A percentile compares a stretch with the other conserved stretches of the same genome.
Conservation (phyloP, 2,888 invertebrate genomes). For the Hypolimnas misippus region DNA sequence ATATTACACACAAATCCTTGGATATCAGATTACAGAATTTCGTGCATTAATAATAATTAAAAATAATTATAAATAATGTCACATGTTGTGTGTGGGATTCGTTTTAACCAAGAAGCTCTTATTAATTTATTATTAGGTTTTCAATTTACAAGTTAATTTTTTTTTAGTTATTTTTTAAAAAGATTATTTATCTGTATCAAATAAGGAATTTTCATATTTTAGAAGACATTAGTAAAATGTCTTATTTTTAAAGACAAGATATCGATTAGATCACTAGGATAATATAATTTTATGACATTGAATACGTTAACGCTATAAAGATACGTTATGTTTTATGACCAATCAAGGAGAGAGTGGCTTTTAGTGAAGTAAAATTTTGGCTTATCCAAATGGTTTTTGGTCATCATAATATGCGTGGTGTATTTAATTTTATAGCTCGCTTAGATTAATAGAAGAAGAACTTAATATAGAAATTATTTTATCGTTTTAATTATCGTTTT, state of each 20-base stretch:
- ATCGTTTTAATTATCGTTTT: no score
- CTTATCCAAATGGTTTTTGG: not conserved
- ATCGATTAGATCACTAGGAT: constrained; percentile 9
- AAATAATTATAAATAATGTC: not conserved
- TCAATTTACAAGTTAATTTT: no score
- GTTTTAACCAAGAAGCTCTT: no score
- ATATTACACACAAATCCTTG: not conserved
- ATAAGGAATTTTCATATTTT: no score
- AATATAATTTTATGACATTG: constrained; percentile 5
- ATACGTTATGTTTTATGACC: constrained; percentile 2
- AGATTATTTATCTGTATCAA: no score
- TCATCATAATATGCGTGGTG: not conserved
- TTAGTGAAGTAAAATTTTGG: not conserved
- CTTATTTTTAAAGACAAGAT: constrained; percentile 1
- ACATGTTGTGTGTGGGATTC: no score
- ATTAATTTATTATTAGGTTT: no score
- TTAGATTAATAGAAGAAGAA: no score
- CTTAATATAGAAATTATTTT: no score
- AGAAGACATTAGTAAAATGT: no score
- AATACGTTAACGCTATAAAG: constrained; percentile 1
- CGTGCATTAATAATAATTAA: not conserved
- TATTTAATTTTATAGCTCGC: no score
- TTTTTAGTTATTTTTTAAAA: no score
- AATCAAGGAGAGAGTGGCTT: not conserved
- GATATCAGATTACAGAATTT: not conserved